These are phyloP conservation scores for Stenolophus ochropezus DNA, from an alignment of 2,888 invertebrate species.

Conservation along the genomic window DNA sequence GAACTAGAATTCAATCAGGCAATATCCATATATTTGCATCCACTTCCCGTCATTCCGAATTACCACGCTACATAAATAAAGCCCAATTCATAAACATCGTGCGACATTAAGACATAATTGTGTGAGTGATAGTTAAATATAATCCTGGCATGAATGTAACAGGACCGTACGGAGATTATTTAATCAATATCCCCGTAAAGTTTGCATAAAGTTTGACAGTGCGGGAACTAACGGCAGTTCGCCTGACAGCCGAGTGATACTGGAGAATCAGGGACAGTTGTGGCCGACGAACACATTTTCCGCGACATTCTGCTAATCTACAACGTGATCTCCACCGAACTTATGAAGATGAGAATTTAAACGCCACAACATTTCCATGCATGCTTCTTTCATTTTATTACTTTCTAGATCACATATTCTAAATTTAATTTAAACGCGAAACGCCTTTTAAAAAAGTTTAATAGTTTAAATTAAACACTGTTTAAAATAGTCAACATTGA, in stretches of 20 bases:
- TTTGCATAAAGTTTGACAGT: constrained; percentile 38
- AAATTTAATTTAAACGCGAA: too few species aligned
- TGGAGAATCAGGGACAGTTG: background rate
- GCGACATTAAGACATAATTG: constrained; percentile 17
- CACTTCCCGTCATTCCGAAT: background rate
- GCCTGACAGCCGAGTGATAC: background rate
- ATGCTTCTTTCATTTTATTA: too few species aligned
- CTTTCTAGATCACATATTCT: too few species aligned
- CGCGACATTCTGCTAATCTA: constrained; percentile 24
- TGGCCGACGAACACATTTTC: constrained; percentile 14
- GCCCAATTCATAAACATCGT: background rate
- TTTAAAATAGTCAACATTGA: too few species aligned
- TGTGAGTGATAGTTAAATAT: constrained; percentile 31
- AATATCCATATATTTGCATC: background rate
- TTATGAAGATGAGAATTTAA: background rate
- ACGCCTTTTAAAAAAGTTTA: too few species aligned
- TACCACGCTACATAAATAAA: background rate
- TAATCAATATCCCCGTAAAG: constrained; percentile 35
- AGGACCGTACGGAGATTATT: constrained; percentile 16
- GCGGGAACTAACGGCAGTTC: constrained; percentile 2
- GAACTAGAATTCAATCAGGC: background rate
- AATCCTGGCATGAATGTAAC: constrained; percentile 21
- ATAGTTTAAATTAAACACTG: too few species aligned
- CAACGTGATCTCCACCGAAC: background rate
- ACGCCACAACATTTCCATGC: background rate